Conservation (phyloP, 1,140 invertebrate species). For the Colletes latitarsis region DNA sequence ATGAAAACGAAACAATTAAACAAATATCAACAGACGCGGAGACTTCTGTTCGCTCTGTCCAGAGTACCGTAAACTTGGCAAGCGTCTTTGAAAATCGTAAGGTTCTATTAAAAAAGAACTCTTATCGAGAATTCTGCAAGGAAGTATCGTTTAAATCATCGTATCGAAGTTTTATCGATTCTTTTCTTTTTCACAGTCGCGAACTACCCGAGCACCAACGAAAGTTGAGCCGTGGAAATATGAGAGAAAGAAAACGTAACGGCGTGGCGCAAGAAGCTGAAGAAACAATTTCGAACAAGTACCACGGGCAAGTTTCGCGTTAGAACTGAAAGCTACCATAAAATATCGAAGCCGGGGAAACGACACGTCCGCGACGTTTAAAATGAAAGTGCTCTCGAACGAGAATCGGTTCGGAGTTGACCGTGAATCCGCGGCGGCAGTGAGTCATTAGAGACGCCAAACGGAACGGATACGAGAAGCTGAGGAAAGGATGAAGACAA, state of each 20-base stretch:
- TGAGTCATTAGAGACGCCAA: too few species aligned
- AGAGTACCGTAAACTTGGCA: not conserved
- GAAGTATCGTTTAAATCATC: not conserved
- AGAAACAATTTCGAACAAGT: conserved; percentile 17
- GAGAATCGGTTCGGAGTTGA: not conserved
- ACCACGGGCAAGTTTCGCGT: not conserved
- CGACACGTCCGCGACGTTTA: not conserved
- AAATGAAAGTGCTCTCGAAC: not conserved
- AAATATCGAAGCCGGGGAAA: not conserved
- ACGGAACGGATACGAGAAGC: too few species aligned
- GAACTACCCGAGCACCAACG: not conserved
- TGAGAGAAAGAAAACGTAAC: not conserved
- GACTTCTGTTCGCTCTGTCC: not conserved
- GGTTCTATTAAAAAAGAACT: too few species aligned
- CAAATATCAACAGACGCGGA: too few species aligned
- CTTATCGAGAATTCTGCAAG: not conserved
- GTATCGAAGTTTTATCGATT: not conserved
- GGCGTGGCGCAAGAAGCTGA: not conserved
- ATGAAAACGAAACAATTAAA: too few species aligned
- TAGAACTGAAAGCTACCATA: not conserved
- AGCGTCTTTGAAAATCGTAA: too few species aligned
- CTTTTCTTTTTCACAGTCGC: not conserved
- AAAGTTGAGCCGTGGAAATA: not conserved
- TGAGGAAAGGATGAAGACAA: not conserved
- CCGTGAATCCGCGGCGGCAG: not conserved